These are phyloP conservation scores for Subanguina moxae DNA, from an alignment of 1,140 invertebrate species.

Conservation along the genomic window DNA sequence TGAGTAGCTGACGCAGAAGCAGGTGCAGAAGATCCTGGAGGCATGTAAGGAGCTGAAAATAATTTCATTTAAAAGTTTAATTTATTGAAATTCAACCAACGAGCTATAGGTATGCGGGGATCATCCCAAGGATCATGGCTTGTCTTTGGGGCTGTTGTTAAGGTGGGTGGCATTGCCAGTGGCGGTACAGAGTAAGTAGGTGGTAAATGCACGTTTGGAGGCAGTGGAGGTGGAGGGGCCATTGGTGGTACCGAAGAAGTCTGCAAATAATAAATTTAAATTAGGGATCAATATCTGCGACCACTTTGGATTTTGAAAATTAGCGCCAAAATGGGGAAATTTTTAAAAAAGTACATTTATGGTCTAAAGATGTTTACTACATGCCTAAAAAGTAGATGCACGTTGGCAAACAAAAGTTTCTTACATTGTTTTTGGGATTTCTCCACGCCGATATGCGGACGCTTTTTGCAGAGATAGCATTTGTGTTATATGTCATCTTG, in stretches of 20 bases:
- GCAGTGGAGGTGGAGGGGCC: constrained; percentile 32
- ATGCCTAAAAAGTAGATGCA: too few relatives aligned
- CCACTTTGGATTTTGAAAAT: too few relatives aligned
- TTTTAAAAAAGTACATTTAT: too few relatives aligned
- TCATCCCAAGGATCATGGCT: constrained; percentile 33
- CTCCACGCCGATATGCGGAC: too few relatives aligned
- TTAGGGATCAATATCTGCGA: too few relatives aligned
- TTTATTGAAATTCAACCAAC: constrained; percentile 2
- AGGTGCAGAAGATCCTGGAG: constrained; percentile 6
- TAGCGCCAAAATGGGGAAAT: too few relatives aligned
- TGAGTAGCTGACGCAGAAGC: not conserved
- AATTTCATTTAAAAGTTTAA: not conserved
- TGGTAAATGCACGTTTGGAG: constrained; percentile 5
- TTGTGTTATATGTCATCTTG: too few relatives aligned
- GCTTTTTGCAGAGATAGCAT: too few relatives aligned
- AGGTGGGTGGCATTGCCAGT: constrained; percentile 22
- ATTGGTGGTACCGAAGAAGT: constrained; percentile 19
- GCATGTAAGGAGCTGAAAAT: constrained; percentile 16
- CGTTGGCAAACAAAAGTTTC: too few relatives aligned
- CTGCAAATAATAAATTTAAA: constrained; percentile 1
- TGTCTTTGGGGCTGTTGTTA: constrained; percentile 6
- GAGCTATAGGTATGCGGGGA: constrained; percentile 20
- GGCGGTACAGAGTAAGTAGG: constrained; percentile 16
- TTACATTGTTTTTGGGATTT: too few relatives aligned
- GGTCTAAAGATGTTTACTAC: too few relatives aligned